Evolutionary conservation across 2,888 invertebrate genomes (phyloP).

Genomic region (Mythimna lalbum): DNA sequence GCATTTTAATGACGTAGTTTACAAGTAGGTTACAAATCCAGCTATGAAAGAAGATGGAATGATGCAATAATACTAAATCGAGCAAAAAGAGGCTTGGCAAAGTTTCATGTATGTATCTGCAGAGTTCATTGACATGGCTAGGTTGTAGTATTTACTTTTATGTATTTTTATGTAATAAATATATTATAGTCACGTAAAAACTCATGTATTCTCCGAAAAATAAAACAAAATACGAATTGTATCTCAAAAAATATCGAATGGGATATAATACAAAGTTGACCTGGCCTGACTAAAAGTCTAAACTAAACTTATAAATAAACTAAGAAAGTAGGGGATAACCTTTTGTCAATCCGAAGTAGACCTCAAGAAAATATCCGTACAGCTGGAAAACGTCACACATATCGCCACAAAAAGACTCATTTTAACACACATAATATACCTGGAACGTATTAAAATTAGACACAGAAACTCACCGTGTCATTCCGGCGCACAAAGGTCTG

Average conservation of each 20-base stretch:
- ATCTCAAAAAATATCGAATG: neutral
- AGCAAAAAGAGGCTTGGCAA: slow-evolving; percentile 19
- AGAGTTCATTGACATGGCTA: slow-evolving; percentile 33
- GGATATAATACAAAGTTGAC: neutral
- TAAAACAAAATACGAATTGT: neutral
- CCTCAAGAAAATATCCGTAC: neutral
- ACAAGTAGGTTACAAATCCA: neutral
- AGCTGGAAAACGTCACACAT: slow-evolving; percentile 26
- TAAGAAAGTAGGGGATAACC: slow-evolving; percentile 6
- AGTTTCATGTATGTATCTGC: neutral
- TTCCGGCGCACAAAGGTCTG: slow-evolving; percentile 82
- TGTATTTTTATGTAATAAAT: neutral
- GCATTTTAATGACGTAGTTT: neutral
- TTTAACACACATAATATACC: slow-evolving; percentile 53
- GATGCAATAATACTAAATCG: slow-evolving; percentile 29
- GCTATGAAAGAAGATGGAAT: neutral
- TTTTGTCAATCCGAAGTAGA: slow-evolving; percentile 4
- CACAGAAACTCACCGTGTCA: slow-evolving; percentile 84
- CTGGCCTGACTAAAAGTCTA: neutral
- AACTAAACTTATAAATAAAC: slow-evolving; percentile 13
- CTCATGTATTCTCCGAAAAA: neutral
- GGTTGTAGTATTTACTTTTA: neutral
- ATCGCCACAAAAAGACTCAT: slow-evolving; percentile 33
- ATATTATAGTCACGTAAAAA: neutral
- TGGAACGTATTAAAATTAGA: slow-evolving; percentile 59